A percentile compares a stretch with the other conserved stretches of the same genome.
Conservation (phyloP, 2,113 vertebrate species). For the Periophthalmodon schlosseri region DNA sequence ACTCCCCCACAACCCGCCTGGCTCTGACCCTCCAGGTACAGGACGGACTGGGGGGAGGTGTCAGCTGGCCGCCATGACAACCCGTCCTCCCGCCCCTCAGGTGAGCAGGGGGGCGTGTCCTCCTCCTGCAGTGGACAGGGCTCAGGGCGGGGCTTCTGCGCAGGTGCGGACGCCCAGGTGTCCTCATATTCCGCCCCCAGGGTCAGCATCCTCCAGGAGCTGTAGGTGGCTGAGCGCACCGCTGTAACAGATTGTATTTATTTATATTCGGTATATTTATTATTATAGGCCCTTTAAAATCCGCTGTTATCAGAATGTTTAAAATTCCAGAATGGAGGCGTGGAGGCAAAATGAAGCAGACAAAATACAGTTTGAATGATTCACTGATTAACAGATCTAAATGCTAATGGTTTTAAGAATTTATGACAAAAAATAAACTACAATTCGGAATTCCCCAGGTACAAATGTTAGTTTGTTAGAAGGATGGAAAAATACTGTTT, state of each 20-base stretch:
- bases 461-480: too few relatives aligned
- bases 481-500: too few relatives aligned
- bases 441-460: too few relatives aligned
- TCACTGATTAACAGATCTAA: too few relatives aligned
- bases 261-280: background rate
- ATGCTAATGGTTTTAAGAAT: too few relatives aligned
- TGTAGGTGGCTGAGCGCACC: constrained; percentile 61
- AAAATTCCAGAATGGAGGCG: too few relatives aligned
- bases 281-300: too few relatives aligned
- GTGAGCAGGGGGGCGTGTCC: background rate
- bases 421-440: too few relatives aligned
- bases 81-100: constrained; percentile 6
- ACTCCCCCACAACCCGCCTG: constrained; percentile 15
- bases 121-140: background rate
- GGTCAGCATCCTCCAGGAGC: constrained; percentile 78
- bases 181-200: constrained; percentile 70
- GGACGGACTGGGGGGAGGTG: background rate
- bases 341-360: too few relatives aligned
- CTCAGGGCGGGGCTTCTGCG: background rate
- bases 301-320: too few relatives aligned
- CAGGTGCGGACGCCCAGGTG: constrained; percentile 64
- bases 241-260: constrained; percentile 44
- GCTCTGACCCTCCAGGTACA: constrained; percentile 36
- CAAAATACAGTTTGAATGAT: too few relatives aligned
- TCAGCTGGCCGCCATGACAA: constrained; percentile 8